phyloP scores from a whole-genome alignment of 1,140 invertebrate genomes.

The Myzus persicae region DNA sequence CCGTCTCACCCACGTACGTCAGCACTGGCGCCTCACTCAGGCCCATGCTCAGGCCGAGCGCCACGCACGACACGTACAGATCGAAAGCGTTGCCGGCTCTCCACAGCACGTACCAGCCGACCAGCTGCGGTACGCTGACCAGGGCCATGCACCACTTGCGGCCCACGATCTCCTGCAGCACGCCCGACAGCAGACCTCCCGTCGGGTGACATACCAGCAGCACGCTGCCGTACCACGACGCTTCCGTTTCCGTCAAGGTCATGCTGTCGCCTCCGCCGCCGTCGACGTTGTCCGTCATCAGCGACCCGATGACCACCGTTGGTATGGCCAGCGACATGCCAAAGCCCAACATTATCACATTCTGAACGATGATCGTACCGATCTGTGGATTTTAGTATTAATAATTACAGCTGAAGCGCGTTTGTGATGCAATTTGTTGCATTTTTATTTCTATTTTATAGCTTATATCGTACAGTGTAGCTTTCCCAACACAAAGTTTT shows the following conservation, averaged over 20 bases:
- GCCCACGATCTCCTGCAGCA: conserved; percentile 60
- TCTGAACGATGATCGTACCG: conserved; percentile 46
- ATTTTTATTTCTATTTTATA: not conserved
- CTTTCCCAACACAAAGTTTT: not conserved
- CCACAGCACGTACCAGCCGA: conserved; percentile 61
- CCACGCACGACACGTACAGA: conserved; percentile 60
- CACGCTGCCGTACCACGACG: conserved; percentile 59
- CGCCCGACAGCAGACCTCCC: conserved; percentile 60
- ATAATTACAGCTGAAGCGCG: not conserved
- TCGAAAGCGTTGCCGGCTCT: conserved; percentile 39
- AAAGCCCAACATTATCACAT: conserved; percentile 58
- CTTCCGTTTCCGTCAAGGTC: conserved; percentile 61
- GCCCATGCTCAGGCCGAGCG: conserved; percentile 65
- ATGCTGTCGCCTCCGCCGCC: conserved; percentile 53
- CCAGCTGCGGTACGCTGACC: conserved; percentile 61
- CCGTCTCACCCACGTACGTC: conserved; percentile 69
- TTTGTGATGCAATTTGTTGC: not conserved
- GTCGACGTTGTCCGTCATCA: conserved; percentile 57
- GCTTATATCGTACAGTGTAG: not conserved
- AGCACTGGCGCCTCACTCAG: conserved; percentile 69
- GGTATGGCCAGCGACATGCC: conserved; percentile 58
- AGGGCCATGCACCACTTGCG: conserved; percentile 60
- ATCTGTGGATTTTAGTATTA: not conserved
- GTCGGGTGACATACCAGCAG: conserved; percentile 59
- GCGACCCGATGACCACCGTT: conserved; percentile 54